These are phyloP conservation scores for Nephila pilipes DNA, from an alignment of 1,140 invertebrate species.

Conservation along the genomic window DNA sequence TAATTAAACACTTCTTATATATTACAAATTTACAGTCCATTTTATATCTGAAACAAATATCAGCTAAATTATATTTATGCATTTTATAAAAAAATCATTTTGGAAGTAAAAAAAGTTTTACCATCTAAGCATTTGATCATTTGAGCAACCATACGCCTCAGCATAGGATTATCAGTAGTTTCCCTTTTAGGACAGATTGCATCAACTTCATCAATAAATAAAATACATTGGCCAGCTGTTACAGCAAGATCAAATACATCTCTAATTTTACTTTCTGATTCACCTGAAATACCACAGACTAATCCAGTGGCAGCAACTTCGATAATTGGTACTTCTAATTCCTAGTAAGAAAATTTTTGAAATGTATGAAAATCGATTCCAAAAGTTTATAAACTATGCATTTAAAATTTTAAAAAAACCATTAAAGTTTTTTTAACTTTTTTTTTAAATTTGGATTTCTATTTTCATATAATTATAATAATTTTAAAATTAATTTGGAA, in stretches of 20 bases:
- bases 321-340: conserved; percentile 88
- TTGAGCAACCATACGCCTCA: conserved; percentile 95
- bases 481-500: no score
- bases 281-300: conserved; percentile 95
- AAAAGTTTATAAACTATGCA: no score
- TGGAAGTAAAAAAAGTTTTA: conserved; percentile 79
- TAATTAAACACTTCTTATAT: no score
- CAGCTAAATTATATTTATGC: no score
- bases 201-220: conserved; percentile 98
- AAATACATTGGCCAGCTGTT: conserved; percentile 88
- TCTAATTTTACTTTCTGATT: conserved; percentile 95
- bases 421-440: no score
- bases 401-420: no score
- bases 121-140: conserved; percentile 93
- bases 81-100: no score
- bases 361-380: no score
- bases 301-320: conserved; percentile 94
- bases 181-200: conserved; percentile 92
- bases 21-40: no score
- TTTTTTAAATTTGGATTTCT: no score
- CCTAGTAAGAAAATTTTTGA: conserved; percentile 79
- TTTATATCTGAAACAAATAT: no score
- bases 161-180: conserved; percentile 95
- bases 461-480: no score
- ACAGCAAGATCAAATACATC: conserved; percentile 93